phyloP scores from a whole-genome alignment of 2,888 invertebrate genomes.

The Encarsia formosa region DNA sequence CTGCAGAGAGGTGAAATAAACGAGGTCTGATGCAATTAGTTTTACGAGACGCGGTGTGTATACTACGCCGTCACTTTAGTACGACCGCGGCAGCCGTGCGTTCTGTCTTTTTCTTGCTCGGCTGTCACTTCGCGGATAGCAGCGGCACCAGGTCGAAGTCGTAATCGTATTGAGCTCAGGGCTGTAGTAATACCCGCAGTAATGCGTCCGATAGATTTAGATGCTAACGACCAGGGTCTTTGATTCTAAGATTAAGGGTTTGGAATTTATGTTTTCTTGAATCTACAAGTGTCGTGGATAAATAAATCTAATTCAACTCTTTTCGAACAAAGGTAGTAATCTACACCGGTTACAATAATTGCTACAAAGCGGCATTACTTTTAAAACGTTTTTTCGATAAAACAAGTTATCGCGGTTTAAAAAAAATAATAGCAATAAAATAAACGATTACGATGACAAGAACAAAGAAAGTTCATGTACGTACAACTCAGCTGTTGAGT shows the following conservation, averaged over 20 bases:
- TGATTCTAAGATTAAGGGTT: not conserved
- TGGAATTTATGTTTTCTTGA: not conserved
- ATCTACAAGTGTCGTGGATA: no score
- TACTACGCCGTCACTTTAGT: slow-evolving; percentile 41
- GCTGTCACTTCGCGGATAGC: not conserved
- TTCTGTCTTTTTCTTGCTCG: slow-evolving; percentile 2
- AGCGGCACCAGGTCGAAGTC: not conserved
- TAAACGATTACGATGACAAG: no score
- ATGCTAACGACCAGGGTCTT: no score
- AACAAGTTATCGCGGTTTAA: no score
- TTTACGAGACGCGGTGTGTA: slow-evolving; percentile 41
- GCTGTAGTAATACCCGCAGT: slow-evolving; percentile 43
- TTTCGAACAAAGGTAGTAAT: no score
- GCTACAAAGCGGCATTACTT: no score
- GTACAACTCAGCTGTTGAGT: no score
- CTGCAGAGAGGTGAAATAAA: slow-evolving; percentile 35
- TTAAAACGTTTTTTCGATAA: no score
- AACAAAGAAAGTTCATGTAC: no score
- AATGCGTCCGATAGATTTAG: slow-evolving; percentile 22
- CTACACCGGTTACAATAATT: no score
- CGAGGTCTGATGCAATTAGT: slow-evolving; percentile 47
- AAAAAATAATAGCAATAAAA: no score
- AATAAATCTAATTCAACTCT: no score
- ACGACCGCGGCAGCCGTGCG: slow-evolving; percentile 22
- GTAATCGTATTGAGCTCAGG: slow-evolving; percentile 39